These are phyloP conservation scores for Trematocara macrostoma DNA, from an alignment of 2,113 vertebrate genomes.

Conservation along the genomic window DNA sequence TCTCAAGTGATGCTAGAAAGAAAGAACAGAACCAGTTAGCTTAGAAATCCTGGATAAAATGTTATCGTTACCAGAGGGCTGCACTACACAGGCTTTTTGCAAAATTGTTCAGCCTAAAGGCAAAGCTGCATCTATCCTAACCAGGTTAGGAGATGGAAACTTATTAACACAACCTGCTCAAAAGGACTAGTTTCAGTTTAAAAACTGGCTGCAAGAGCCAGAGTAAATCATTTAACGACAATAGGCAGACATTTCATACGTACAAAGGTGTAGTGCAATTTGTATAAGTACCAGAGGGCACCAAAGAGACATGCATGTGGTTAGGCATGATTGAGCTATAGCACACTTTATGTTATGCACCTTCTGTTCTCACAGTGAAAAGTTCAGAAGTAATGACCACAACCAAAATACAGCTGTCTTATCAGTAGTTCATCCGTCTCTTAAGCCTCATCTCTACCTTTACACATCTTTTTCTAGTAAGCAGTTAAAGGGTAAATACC, in stretches of 20 bases:
- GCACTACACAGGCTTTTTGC: not conserved
- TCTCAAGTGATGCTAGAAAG: slow-evolving; percentile 53
- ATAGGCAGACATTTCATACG: not conserved
- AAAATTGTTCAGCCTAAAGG: not conserved
- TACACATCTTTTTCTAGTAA: not conserved
- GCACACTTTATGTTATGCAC: not conserved
- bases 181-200: not conserved
- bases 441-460: not conserved
- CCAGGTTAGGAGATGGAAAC: not conserved
- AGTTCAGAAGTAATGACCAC: not conserved
- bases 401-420: not conserved
- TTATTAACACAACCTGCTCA: not conserved
- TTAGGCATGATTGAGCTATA: not conserved
- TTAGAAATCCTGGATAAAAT: not conserved
- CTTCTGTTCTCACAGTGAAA: not conserved
- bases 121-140: not conserved
- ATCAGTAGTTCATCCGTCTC: not conserved
- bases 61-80: not conserved
- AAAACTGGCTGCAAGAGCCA: not conserved
- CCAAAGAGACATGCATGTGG: not conserved
- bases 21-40: not conserved
- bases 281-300: not conserved
- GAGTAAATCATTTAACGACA: not conserved
- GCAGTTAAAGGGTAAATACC: not conserved
- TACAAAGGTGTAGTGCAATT: not conserved